Evolutionary conservation across 2,888 invertebrate genomes (phyloP), one percentile per base, ranked within the genome.

Genomic region (Minunthozetes semirufus): DNA sequence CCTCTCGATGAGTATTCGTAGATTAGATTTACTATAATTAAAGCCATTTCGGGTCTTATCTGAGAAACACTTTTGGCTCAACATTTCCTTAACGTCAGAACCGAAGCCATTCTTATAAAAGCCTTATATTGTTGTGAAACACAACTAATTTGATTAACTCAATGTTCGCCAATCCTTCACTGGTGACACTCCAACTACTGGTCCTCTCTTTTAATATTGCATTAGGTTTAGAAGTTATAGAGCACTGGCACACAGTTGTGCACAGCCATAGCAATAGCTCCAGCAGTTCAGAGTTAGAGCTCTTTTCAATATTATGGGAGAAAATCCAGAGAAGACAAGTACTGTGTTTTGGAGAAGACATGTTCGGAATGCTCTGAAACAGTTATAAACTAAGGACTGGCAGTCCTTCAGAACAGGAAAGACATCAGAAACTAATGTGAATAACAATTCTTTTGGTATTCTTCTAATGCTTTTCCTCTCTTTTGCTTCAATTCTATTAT

Each of bases 111-210:
- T 42, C 42, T 42, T 42, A 42, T 42, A 42, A 42, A 42, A 42
- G 42, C 42, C 42, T 42, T 42, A 42, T 42, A 42, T 42, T 42
- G 19, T 50, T 50, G 19, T 19, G 50, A 50, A 50, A 50, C 50
- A 50, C 50, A 50, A 50, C n/a, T 50, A 50, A 50, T 50, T 50
- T 50, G 50, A 50, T 50, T 50, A 50, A 50, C 50, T 50, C 3
- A 19, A n/a, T 50, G 50, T 50, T 19, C n/a, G 50, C 19, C 50
- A 19, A 50, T 50, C 50, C 50, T 19, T 50, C 50, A 50, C 50
- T 50, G 50, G 50, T 50, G 50, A 50, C 50, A 50, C 50, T 50
- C 50, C n/a, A 50, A 50, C 50, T 50, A 50, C 50, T 50, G 50
- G 50, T 50, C 19, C 50, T 50, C 50, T 50, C 50, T 6, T 19